Evolutionary conservation across 2,113 vertebrate species (phyloP).

Genomic region (Agapornis roseicollis): DNA sequence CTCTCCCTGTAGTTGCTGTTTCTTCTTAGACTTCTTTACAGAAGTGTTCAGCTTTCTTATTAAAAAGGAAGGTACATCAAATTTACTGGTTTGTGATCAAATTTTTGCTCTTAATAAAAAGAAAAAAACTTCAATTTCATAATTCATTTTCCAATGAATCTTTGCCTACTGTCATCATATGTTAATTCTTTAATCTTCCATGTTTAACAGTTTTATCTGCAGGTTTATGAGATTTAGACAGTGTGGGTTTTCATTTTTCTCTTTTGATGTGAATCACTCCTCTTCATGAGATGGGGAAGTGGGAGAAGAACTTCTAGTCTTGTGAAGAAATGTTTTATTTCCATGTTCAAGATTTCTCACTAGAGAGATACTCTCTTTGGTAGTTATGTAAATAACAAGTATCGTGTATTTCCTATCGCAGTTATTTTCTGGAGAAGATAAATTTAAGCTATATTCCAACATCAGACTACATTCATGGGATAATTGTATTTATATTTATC

Average conservation of each 20-base stretch:
- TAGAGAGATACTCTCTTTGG: background rate
- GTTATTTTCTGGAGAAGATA: background rate
- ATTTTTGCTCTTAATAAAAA: background rate
- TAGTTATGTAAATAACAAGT: background rate
- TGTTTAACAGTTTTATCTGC: background rate
- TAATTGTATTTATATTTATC: constrained; percentile 9
- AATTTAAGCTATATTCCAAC: background rate
- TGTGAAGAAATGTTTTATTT: background rate
- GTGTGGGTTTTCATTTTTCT: background rate
- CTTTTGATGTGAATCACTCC: background rate
- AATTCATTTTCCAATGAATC: background rate
- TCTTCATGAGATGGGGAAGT: background rate
- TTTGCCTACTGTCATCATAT: background rate
- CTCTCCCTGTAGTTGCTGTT: background rate
- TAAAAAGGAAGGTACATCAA: background rate
- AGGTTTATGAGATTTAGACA: background rate
- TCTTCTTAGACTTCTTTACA: background rate
- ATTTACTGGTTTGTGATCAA: background rate
- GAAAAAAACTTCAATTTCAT: background rate
- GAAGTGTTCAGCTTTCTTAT: background rate
- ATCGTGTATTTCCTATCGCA: background rate
- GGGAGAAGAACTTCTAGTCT: background rate
- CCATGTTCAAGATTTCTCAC: background rate
- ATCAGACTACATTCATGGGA: background rate
- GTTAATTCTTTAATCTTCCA: background rate